These are phyloP conservation scores for Malthinus seriepunctatus DNA, from an alignment of 2,888 invertebrate genomes.

Conservation along the genomic window DNA sequence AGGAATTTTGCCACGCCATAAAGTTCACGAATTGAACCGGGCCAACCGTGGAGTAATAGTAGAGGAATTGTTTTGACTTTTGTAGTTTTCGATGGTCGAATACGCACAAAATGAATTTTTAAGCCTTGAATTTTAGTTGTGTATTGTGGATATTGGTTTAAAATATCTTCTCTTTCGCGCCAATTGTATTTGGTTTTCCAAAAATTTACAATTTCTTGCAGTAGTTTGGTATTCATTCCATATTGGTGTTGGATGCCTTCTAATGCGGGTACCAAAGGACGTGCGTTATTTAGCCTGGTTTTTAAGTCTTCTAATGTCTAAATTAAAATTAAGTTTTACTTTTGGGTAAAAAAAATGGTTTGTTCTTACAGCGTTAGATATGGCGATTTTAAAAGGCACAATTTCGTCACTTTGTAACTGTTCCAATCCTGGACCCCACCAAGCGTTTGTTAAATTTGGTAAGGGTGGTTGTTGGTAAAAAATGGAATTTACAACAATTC, in stretches of 20 bases:
- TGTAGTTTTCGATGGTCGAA: conserved; percentile 56
- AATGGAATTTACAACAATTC: too few species aligned
- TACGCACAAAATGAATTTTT: conserved; percentile 69
- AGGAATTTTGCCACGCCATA: conserved; percentile 73
- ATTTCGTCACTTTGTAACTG: not conserved
- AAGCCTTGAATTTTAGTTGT: conserved; percentile 72
- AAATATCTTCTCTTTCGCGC: conserved; percentile 60
- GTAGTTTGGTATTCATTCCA: conserved; percentile 71
- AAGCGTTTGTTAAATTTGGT: not conserved
- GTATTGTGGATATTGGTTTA: conserved; percentile 71
- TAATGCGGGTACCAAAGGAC: conserved; percentile 56
- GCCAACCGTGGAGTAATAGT: conserved; percentile 86
- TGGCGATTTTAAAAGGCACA: not conserved
- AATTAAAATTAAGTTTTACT: not conserved
- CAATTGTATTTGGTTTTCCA: conserved; percentile 77
- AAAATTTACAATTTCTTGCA: conserved; percentile 69
- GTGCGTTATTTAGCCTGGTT: conserved; percentile 58
- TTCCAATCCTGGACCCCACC: not conserved
- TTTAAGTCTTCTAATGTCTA: conserved; percentile 51
- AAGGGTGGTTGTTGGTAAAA: not conserved
- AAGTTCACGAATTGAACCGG: conserved; percentile 84
- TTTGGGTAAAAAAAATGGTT: not conserved
- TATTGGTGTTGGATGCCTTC: conserved; percentile 74
- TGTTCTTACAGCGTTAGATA: not conserved
- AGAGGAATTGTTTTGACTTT: conserved; percentile 62